Evolutionary conservation across 2,113 vertebrate genomes (phyloP), one percentile per base, ranked within the genome.

Genomic region (Sturnira hondurensis): DNA sequence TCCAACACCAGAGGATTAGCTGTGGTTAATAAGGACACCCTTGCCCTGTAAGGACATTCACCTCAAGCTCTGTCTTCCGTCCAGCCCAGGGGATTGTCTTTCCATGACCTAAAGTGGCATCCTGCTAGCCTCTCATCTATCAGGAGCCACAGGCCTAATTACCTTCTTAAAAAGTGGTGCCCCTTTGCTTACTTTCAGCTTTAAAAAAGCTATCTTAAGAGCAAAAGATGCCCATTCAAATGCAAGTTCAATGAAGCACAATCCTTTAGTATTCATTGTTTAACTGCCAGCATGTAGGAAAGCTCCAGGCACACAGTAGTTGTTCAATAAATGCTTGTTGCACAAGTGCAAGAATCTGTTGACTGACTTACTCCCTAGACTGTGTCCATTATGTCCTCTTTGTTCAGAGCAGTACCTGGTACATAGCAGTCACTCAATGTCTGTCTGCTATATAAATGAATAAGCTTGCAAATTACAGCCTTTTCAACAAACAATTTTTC

Each of bases 51-150:
- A 95, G 85, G 88, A 91, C 81, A 87, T 76, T 87, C 20, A 4
- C 91, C 33, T 74, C 20, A 71, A 41, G 78, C 61, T 89, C 92
- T 93, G 95, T 94, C 54, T 76, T 88, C 63, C 10, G 4, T 50
- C 67, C 93, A 82, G 88, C 70, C 82, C 63, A 16, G 11, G 2
- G 28, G 93, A 96, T 96, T 67, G 56, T 92, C 80, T 96, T 95
- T 95, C 95, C 12, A 4, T 91, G 94, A 94, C 95, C 94, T 91
- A 10, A 96, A 63, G 43, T 89, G 88, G 68, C 91, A 78, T 38
- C 77, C 85, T 54, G 73, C 63, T 96, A 50, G 41, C 67, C 38
- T 95, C 24, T 95, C 67, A 54, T 43, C 43, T 80, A 41, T 58
- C 58, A 85, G 88, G 31, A 96, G 31, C 45, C 71, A 36, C 36